Base-by-base conservation (phyloP, 2,888 invertebrate genomes). In the Polymixis flavicincta region DNA sequence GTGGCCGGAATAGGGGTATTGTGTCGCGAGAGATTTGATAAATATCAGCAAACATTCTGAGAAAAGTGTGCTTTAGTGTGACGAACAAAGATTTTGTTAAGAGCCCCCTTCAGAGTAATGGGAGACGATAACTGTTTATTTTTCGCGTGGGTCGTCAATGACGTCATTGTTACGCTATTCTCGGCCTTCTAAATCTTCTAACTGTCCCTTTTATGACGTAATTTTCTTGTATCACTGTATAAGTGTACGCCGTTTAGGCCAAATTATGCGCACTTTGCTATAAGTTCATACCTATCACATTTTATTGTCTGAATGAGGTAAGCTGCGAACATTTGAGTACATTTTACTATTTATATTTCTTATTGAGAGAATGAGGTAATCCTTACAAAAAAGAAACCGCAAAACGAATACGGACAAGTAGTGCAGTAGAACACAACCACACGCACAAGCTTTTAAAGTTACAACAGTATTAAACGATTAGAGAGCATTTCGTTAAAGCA, bases 181-280 rank as follows among this genome's bases (percentile, higher is more conserved):
- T 85, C 83, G 83, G 67, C 87, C 88, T 87, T 88, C 83, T 83
- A 76, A 88, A 76, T 88, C 87, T 88, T 83, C 82, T 83, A 80
- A 88, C 88, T 87, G 86, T 87, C 86, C 86, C 82, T 85, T 88
- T 81, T 75, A 82, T 87, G 83, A 86, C 86, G 86, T 87, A 76
- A 84, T 85, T 76, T 76, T 65, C 74, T 74, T 75, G 76, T 79
- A 74, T 78, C 28, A 65, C 42, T 68, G 66, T 37, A 67, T 25
- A 25, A 80, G 71, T 71, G 59, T 69, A 74, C 42, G 52, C 59
- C 59, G 70, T 76, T 80, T 75, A 73, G 71, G 66, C 63, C 71
- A 83, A 79, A 79, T 74, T 82, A 82, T 85, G 64, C 84, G 57
- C 71, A 81, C 57, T 72, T 75, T 54, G 64, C 65, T 86, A 76